Percentiles rank a stretch among this genome's conserved stretches.
These are phyloP conservation scores for Tetramorium simillimum DNA, from an alignment of 1,140 invertebrate species.

Conservation along the genomic window DNA sequence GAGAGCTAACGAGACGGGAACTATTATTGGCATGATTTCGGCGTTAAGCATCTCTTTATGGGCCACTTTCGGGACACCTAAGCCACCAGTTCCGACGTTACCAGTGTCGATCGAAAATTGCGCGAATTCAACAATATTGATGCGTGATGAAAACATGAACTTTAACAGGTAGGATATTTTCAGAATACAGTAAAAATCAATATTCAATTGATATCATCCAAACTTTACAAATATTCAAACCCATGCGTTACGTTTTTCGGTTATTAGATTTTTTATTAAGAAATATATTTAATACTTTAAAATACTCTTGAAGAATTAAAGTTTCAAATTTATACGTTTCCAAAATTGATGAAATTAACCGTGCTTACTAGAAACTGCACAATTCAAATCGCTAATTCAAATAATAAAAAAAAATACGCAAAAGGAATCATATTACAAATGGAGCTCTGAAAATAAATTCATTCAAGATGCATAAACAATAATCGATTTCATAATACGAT, in stretches of 20 bases:
- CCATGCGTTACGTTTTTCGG: too few species aligned
- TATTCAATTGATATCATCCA: background rate
- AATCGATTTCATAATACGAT: background rate
- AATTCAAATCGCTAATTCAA: background rate
- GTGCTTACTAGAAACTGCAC: background rate
- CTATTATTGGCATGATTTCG: conserved; percentile 88
- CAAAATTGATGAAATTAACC: background rate
- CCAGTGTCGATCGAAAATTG: conserved; percentile 88
- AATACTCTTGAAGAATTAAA: background rate
- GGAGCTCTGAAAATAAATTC: background rate
- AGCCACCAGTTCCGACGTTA: conserved; percentile 87
- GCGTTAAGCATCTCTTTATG: conserved; percentile 91
- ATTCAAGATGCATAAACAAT: background rate
- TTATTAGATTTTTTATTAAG: background rate
- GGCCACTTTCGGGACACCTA: conserved; percentile 93
- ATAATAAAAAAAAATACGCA: background rate
- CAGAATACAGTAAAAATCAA: background rate
- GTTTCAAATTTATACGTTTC: background rate
- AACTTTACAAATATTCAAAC: background rate
- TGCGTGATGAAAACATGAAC: background rate
- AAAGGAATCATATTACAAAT: background rate
- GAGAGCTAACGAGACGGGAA: conserved; percentile 90
- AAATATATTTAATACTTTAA: background rate
- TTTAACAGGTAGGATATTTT: conserved; percentile 39
- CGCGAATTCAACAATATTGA: conserved; percentile 64